phyloP scores from a whole-genome alignment of 37 sponge, comb jelly and placozoan genomes.

The Cladorhizidae sp. region DNA sequence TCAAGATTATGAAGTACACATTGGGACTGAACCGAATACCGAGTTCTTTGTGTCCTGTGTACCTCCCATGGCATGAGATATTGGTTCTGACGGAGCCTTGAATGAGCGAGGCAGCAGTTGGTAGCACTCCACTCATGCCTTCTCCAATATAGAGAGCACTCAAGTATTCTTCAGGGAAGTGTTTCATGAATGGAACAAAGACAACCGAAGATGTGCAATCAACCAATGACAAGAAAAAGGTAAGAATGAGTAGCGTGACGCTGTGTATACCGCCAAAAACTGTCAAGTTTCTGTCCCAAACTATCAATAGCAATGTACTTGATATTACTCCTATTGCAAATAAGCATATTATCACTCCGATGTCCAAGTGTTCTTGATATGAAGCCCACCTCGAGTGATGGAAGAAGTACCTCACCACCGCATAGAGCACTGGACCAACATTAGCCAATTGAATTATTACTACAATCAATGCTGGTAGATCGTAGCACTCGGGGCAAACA shows the following conservation, averaged over 20 bases:
- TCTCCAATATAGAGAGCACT: conserved; percentile 95
- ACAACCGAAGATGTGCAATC: conserved; percentile 94
- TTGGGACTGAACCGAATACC: conserved; percentile 65
- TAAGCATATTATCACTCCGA: conserved; percentile 37
- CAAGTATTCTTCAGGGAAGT: conserved; percentile 76
- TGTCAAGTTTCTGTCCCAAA: conserved; percentile 52
- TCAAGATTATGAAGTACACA: conserved; percentile 69
- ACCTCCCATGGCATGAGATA: conserved; percentile 6
- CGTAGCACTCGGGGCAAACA: conserved; percentile 67
- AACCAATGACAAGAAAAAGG: conserved; percentile 78
- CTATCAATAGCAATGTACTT: conserved; percentile 57
- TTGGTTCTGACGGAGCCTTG: conserved; percentile 72
- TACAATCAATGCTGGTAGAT: conserved; percentile 66
- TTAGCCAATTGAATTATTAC: conserved; percentile 86
- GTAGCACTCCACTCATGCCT: conserved; percentile 90
- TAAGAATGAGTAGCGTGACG: conserved; percentile 67
- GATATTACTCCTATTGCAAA: conserved; percentile 62
- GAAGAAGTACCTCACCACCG: conserved; percentile 36
- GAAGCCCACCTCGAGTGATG: neutral
- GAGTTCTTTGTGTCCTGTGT: conserved; percentile 5
- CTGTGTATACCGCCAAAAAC: conserved; percentile 63
- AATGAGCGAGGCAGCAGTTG: conserved; percentile 72
- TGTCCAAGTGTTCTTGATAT: conserved; percentile 42
- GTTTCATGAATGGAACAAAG: conserved; percentile 93
- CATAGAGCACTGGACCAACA: conserved; percentile 78